Evolutionary conservation across 2,797 vertebrate species (phyloP).

Genomic region (Hypotaenidia okinawae): DNA sequence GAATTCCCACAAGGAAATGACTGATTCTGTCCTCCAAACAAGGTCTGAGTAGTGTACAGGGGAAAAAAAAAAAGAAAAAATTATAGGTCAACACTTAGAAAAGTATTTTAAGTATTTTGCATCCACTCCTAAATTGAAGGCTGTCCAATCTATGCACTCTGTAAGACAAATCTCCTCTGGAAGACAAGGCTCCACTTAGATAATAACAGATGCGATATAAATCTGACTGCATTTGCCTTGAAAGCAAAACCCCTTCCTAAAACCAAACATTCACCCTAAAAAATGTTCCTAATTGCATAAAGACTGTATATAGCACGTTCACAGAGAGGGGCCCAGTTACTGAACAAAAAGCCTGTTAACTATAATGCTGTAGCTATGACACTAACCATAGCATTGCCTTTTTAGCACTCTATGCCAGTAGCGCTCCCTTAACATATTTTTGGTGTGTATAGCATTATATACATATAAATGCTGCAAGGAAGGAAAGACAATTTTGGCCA

Average conservation of each 20-base stretch:
- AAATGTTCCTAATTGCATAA: constrained; percentile 29
- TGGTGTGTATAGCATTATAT: not conserved
- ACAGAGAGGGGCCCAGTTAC: not conserved
- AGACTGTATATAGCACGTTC: not conserved
- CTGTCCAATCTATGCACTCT: not conserved
- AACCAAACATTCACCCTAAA: constrained; percentile 1
- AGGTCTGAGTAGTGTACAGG: not conserved
- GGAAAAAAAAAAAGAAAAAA: not conserved
- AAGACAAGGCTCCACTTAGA: not conserved
- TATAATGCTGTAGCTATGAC: not conserved
- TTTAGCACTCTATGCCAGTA: not conserved
- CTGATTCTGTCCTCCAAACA: constrained; percentile 13
- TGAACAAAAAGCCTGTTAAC: constrained; percentile 24
- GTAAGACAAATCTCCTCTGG: not conserved
- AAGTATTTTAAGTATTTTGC: not conserved
- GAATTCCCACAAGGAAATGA: constrained; percentile 24
- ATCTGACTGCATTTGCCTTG: constrained; percentile 9
- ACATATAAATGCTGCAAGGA: not conserved
- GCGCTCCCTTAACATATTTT: not conserved
- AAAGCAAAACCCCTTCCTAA: constrained; percentile 30
- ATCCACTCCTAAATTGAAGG: constrained; percentile 24
- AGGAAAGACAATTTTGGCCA: not conserved
- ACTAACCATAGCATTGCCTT: constrained; percentile 1
- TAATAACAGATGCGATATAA: constrained; percentile 40
- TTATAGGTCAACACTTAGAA: not conserved